Evolutionary conservation across 2,888 invertebrate genomes (phyloP).

Genomic region (Tetragonisca angustula): DNA sequence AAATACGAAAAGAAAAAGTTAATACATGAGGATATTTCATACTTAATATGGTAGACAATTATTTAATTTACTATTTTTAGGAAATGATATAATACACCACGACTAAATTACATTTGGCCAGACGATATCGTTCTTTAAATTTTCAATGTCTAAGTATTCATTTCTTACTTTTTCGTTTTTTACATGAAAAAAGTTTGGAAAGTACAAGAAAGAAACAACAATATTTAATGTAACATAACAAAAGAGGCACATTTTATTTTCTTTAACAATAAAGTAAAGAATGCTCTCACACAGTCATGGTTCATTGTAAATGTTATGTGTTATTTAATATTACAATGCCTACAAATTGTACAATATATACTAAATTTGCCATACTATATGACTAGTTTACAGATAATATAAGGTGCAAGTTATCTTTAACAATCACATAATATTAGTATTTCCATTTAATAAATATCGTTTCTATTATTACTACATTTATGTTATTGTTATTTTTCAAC

Average conservation of each 20-base stretch:
- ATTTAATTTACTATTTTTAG: constrained; percentile 26
- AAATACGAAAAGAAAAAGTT: not conserved
- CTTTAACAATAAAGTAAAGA: constrained; percentile 66
- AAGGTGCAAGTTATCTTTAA: constrained; percentile 59
- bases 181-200: not conserved
- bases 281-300: constrained; percentile 63
- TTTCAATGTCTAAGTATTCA: not conserved
- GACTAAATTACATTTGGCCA: constrained; percentile 20
- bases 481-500: constrained; percentile 46
- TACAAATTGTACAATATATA: constrained; percentile 54
- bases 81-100: constrained; percentile 11
- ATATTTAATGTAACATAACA: constrained; percentile 63
- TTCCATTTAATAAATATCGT: constrained; percentile 50
- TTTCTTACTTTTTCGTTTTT: not conserved
- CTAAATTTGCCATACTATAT: constrained; percentile 64
- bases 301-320: constrained; percentile 56
- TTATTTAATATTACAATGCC: constrained; percentile 57
- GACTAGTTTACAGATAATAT: constrained; percentile 70
- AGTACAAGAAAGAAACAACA: constrained; percentile 28
- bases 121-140: not conserved
- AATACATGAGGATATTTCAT: not conserved
- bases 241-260: constrained; percentile 70
- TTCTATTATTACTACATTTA: constrained; percentile 41
- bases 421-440: constrained; percentile 62
- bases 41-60: not conserved